Evolutionary conservation across 2,888 invertebrate genomes (phyloP).

Genomic region (Formica aserva): DNA sequence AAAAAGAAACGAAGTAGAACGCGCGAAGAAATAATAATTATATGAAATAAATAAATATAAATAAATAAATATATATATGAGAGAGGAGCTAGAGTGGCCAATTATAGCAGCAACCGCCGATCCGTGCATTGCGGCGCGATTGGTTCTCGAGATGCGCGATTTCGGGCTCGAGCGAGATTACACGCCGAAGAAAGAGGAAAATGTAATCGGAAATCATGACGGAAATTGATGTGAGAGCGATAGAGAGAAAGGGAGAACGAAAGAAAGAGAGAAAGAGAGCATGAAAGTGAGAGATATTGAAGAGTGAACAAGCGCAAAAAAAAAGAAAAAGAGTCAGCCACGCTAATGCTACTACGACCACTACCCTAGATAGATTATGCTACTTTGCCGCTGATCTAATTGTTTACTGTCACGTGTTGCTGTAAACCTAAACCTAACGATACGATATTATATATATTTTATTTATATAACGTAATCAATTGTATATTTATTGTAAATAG

Average conservation of each 20-base stretch:
- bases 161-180: slow-evolving; percentile 21
- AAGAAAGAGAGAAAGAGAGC: slow-evolving; percentile 55
- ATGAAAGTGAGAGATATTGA: slow-evolving; percentile 37
- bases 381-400: slow-evolving; percentile 85
- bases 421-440: slow-evolving; percentile 83
- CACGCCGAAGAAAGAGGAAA: slow-evolving; percentile 3
- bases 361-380: slow-evolving; percentile 84
- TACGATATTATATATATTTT: slow-evolving; percentile 83
- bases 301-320: slow-evolving; percentile 46
- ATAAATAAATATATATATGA: slow-evolving; percentile 59
- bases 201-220: slow-evolving; percentile 23
- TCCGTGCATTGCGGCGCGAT: slow-evolving; percentile 35
- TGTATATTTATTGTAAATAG: slow-evolving; percentile 86
- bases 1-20: slow-evolving; percentile 49
- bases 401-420: slow-evolving; percentile 85
- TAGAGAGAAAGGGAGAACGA: slow-evolving; percentile 29
- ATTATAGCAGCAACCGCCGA: slow-evolving; percentile 41
- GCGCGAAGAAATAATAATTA: slow-evolving; percentile 49
- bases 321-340: slow-evolving; percentile 75
- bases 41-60: slow-evolving; percentile 53
- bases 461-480: slow-evolving; percentile 84
- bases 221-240: slow-evolving; percentile 38
- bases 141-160: slow-evolving; percentile 34
- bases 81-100: slow-evolving; percentile 51
- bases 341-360: slow-evolving; percentile 83